phyloP scores from a whole-genome alignment of 1,140 invertebrate species.

The Holcopasites calliopsidis region DNA sequence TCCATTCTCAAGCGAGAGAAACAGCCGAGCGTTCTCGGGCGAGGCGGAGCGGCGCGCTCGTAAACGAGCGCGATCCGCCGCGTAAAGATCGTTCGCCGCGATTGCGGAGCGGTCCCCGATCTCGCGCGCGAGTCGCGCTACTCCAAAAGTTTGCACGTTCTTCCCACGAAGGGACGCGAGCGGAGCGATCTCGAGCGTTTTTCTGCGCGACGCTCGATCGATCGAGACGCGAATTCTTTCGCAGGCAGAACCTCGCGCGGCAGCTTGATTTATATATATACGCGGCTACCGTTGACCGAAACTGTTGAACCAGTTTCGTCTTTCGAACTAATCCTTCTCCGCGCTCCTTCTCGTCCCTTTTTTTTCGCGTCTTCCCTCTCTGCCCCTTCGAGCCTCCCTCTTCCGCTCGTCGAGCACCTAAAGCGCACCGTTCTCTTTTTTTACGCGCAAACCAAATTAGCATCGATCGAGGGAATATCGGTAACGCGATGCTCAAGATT shows the following conservation, averaged over 20 bases:
- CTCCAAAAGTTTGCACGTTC: conserved; percentile 50
- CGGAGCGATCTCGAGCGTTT: conserved; percentile 65
- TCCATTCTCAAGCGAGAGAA: not conserved
- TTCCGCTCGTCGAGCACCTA: conserved; percentile 3
- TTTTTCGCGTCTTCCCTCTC: not conserved
- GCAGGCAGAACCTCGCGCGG: conserved; percentile 66
- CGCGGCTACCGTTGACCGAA: conserved; percentile 66
- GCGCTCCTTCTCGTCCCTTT: conserved; percentile 6
- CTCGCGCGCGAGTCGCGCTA: not conserved
- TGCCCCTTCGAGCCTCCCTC: conserved; percentile 6
- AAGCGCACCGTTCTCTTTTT: conserved; percentile 22
- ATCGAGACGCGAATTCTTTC: conserved; percentile 68
- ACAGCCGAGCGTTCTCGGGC: not conserved
- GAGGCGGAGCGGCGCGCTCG: not conserved
- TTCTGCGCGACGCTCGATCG: conserved; percentile 68
- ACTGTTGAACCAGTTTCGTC: conserved; percentile 74
- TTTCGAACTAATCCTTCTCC: conserved; percentile 67
- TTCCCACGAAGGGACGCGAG: conserved; percentile 63
- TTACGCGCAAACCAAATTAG: conserved; percentile 42
- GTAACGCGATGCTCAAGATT: not conserved
- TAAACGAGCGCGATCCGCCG: not conserved
- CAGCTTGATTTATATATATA: conserved; percentile 70
- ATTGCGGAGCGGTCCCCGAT: not conserved
- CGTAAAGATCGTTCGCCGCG: not conserved
- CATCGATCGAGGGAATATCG: conserved; percentile 29